Evolutionary conservation across 2,888 invertebrate genomes (phyloP), one percentile per base, ranked within the genome.

Genomic region (Drosophila aldrichi): DNA sequence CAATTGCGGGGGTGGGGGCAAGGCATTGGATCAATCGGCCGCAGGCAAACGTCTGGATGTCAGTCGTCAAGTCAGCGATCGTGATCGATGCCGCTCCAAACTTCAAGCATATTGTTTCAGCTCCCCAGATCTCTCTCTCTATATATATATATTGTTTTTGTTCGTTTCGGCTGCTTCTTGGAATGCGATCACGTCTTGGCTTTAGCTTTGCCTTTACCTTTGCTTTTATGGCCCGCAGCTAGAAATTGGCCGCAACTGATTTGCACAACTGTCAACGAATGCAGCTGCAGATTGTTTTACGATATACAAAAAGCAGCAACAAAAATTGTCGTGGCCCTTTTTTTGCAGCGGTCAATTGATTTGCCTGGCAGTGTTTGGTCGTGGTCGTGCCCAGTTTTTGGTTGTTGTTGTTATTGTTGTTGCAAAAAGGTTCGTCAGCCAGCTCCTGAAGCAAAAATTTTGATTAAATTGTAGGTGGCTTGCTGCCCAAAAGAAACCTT

Each of bases 61-160:
- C 79, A 73, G 88, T 84, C 82, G 69, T 74, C 75, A 70, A n/a
- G 77, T 74, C 72, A 52, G 77, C 70, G 57, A 89, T 84, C 88
- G 89, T 83, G 83, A 83, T 83, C 83, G 83, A 83, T 84, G 84
- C 75, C 80, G 77, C 77, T 76, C 77, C 71, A 77, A 80, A 76
- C 48, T 34, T n/a, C 61, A 55, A 51, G 60, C 63, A 77, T 69
- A 77, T 73, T 78, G 73, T 73, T 69, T 71, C 36, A 25, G 48
- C 36, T 38, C 3, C 10, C 0, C 29, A 9, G n/a, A n/a, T n/a
- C n/a, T n/a, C n/a, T n/a, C n/a, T n/a, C n/a, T n/a, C n/a, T n/a
- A 25, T 25, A 10, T n/a, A n/a, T 44, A 8, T 25, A 16, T 46
- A n/a, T 49, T 14, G 14, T 20, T 22, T 20, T 22, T 51, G 14